A percentile compares a stretch with the other conserved stretches of the same genome.
phyloP scores from a whole-genome alignment of 1,140 invertebrate species.

The Anthonomus grandis region DNA sequence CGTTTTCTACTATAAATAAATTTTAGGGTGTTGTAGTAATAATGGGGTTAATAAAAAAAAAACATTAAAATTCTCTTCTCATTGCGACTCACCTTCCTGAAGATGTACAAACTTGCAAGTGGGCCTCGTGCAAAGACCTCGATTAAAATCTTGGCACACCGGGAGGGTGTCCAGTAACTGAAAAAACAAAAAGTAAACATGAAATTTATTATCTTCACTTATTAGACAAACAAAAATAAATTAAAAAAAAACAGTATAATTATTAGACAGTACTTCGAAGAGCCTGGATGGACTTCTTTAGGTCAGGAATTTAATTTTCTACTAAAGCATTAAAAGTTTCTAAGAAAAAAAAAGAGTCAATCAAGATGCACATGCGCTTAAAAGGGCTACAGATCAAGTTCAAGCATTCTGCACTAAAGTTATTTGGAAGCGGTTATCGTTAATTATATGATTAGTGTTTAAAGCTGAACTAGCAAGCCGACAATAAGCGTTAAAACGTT shows the following conservation, averaged over 20 bases:
- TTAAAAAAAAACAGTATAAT: conserved; percentile 1
- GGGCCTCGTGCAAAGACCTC: conserved; percentile 88
- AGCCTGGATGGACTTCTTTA: too few relatives aligned
- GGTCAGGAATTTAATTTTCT: too few relatives aligned
- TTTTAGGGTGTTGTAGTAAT: too few relatives aligned
- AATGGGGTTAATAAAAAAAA: too few relatives aligned
- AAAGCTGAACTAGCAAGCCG: too few relatives aligned
- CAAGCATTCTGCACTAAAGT: conserved; percentile 44
- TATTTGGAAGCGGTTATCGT: too few relatives aligned
- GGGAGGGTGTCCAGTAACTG: conserved; percentile 99
- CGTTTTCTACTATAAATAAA: too few relatives aligned
- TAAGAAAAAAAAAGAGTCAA: not conserved
- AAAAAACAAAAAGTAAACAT: conserved; percentile 52
- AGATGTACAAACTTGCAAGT: conserved; percentile 95
- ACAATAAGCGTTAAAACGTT: conserved; percentile 34
- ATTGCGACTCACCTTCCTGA: conserved; percentile 75
- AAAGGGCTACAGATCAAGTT: conserved; percentile 24
- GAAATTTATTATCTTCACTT: conserved; percentile 11
- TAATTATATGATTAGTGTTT: too few relatives aligned
- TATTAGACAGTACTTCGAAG: too few relatives aligned
- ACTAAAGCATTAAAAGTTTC: not conserved
- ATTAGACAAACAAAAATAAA: conserved; percentile 11
- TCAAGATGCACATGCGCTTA: not conserved
- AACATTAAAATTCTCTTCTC: too few relatives aligned
- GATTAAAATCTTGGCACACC: conserved; percentile 99